Evolutionary conservation across 2,888 invertebrate genomes (phyloP).

Genomic region (Drosophila ustulata): DNA sequence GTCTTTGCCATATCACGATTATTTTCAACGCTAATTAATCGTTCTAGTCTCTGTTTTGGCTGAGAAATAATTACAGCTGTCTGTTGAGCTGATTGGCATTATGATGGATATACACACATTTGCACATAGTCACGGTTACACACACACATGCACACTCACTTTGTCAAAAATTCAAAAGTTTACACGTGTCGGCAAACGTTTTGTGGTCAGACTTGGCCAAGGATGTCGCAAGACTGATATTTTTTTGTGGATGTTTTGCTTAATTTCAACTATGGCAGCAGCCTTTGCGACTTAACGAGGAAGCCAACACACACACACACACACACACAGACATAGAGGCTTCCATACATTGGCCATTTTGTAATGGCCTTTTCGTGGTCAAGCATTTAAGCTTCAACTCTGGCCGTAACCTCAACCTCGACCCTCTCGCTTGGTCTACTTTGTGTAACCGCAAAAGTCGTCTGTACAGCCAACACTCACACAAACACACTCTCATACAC

Average conservation of each 20-base stretch:
- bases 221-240: conserved; percentile 20
- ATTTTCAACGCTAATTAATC: not conserved
- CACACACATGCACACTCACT: conserved; percentile 14
- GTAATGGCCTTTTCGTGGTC: conserved; percentile 80
- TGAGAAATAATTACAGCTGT: conserved; percentile 43
- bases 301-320: conserved; percentile 17
- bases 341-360: conserved; percentile 56
- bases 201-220: conserved; percentile 59
- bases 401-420: conserved; percentile 56
- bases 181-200: conserved; percentile 73
- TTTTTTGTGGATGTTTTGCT: conserved; percentile 52
- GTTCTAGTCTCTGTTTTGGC: conserved; percentile 19
- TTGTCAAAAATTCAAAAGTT: conserved; percentile 53
- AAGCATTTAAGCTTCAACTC: conserved; percentile 74
- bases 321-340: not conserved
- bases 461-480: conserved; percentile 45
- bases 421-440: conserved; percentile 57
- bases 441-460: conserved; percentile 76
- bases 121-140: conserved; percentile 28
- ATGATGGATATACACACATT: conserved; percentile 45
- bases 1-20: not conserved
- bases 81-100: conserved; percentile 37
- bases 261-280: conserved; percentile 67
- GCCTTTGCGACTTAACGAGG: conserved; percentile 52
- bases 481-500: conserved; percentile 13